A percentile compares a stretch with the other conserved stretches of the same genome.
phyloP scores from a whole-genome alignment of 2,888 invertebrate genomes.

The Plusia festucae region DNA sequence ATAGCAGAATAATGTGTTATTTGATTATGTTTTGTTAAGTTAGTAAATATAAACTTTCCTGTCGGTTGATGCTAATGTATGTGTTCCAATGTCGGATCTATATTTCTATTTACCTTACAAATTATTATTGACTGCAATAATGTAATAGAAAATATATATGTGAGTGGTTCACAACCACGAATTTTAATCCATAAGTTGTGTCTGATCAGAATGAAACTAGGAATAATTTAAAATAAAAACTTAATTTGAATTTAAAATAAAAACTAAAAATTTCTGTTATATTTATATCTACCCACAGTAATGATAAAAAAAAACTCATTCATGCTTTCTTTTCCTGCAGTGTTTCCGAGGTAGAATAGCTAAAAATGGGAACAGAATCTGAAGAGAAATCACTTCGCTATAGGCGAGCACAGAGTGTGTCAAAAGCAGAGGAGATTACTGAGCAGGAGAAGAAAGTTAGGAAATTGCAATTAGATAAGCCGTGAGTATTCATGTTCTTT shows the following conservation, averaged over 20 bases:
- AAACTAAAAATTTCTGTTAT: too few species aligned
- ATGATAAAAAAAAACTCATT: not conserved
- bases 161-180: too few species aligned
- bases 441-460: constrained; percentile 94
- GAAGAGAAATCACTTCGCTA: constrained; percentile 90
- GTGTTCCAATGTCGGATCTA: not conserved
- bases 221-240: too few species aligned
- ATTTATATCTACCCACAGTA: constrained; percentile 20
- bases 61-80: not conserved
- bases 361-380: constrained; percentile 77
- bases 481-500: constrained; percentile 91
- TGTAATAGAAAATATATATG: too few species aligned
- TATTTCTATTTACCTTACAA: not conserved
- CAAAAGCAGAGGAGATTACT: constrained; percentile 96
- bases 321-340: not conserved
- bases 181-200: too few species aligned
- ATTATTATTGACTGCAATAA: too few species aligned
- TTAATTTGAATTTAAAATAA: too few species aligned
- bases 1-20: not conserved
- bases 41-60: constrained; percentile 6
- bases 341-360: constrained; percentile 6
- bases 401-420: constrained; percentile 95
- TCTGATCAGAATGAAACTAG: too few species aligned
- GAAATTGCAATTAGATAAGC: constrained; percentile 95
- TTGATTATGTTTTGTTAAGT: constrained; percentile 25